Conservation (phyloP, 92 coral and sea anemone species). For the Anthopleura xanthogrammica region DNA sequence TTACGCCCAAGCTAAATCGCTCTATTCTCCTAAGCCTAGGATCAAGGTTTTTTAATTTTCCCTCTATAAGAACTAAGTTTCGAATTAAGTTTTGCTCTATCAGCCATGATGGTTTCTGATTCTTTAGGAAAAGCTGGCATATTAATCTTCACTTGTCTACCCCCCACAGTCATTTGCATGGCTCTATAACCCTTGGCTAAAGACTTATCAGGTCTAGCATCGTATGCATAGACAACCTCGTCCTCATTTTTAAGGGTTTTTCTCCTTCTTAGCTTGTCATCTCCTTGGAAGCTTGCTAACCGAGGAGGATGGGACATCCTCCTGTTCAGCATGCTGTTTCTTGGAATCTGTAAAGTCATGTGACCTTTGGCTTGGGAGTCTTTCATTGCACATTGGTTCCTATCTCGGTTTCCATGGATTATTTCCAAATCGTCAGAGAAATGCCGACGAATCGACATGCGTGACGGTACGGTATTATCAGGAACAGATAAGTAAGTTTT, state of each 20-base stretch:
- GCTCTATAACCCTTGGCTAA: slow-evolving; percentile 54
- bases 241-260: slow-evolving; percentile 1
- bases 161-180: slow-evolving; percentile 78
- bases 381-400: neutral
- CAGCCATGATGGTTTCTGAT: neutral
- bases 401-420: neutral
- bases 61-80: neutral
- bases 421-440: neutral
- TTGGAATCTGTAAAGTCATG: neutral
- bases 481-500: neutral
- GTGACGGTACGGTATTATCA: neutral
- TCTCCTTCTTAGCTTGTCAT: neutral
- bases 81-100: neutral
- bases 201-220: slow-evolving; percentile 39
- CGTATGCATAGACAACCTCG: slow-evolving; percentile 36
- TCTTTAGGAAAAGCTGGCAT: slow-evolving; percentile 51
- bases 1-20: too few species aligned
- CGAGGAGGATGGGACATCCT: slow-evolving; percentile 7
- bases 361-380: neutral
- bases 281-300: neutral
- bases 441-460: neutral
- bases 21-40: too few species aligned
- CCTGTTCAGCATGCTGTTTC: neutral
- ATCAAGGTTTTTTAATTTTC: neutral
- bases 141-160: slow-evolving; percentile 57